phyloP scores from a whole-genome alignment of 2,888 invertebrate species.

The Cryptophagus acutangulus region DNA sequence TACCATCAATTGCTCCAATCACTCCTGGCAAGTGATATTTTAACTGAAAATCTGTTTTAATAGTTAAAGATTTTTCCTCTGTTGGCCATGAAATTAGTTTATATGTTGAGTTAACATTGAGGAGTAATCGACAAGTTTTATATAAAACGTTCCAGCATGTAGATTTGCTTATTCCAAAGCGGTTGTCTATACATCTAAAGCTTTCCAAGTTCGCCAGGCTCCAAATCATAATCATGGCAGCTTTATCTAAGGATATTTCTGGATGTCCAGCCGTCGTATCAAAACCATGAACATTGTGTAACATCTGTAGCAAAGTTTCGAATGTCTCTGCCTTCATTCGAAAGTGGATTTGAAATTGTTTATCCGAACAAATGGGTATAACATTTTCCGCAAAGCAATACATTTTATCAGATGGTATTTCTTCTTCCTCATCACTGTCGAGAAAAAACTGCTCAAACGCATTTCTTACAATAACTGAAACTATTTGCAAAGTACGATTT shows the following conservation, averaged over 20 bases:
- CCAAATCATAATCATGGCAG: conserved; percentile 19
- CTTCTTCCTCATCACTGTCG: conserved; percentile 14
- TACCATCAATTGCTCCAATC: conserved; percentile 18
- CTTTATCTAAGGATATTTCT: conserved; percentile 14
- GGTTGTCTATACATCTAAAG: conserved; percentile 11
- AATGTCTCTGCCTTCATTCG: neutral
- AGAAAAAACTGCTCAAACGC: too few species aligned
- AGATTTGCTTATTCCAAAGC: conserved; percentile 22
- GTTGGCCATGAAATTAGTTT: conserved; percentile 18
- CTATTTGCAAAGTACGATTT: too few species aligned
- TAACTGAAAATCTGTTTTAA: neutral
- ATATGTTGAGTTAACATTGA: conserved; percentile 17
- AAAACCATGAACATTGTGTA: neutral
- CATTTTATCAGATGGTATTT: conserved; percentile 2
- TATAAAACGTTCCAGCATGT: conserved; percentile 25
- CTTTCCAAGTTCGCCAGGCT: conserved; percentile 16
- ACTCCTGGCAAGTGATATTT: conserved; percentile 4
- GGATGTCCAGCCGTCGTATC: conserved; percentile 6
- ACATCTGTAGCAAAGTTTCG: neutral
- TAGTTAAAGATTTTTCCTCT: neutral
- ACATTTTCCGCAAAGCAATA: conserved; percentile 7
- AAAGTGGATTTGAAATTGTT: conserved; percentile 15
- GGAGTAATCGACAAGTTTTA: conserved; percentile 15
- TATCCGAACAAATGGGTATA: conserved; percentile 11
- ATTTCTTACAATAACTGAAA: too few species aligned